Conservation (phyloP, 2,888 invertebrate genomes). For the Thera obeliscata region DNA sequence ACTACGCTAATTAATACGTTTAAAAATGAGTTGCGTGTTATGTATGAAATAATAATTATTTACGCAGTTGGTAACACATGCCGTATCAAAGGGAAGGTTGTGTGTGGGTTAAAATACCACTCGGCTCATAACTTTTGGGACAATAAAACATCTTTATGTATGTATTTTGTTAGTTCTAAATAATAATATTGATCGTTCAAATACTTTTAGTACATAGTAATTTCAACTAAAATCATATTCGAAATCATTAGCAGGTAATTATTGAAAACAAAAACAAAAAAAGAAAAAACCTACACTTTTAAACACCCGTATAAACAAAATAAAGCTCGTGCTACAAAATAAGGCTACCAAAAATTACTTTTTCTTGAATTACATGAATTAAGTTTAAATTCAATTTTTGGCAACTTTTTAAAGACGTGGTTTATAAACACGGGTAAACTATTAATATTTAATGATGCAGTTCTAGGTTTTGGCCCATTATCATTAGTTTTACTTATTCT, state of each 20-base stretch:
- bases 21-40: too few relatives aligned
- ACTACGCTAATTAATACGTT: too few relatives aligned
- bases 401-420: background rate
- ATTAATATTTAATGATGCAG: conserved; percentile 7
- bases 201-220: too few relatives aligned
- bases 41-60: too few relatives aligned
- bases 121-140: too few relatives aligned
- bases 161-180: too few relatives aligned
- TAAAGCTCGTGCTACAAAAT: background rate
- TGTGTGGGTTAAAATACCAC: too few relatives aligned
- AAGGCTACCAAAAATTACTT: background rate
- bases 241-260: background rate
- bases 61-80: too few relatives aligned
- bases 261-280: background rate
- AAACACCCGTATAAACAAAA: background rate
- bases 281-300: background rate
- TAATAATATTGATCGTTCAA: too few relatives aligned
- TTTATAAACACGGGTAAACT: background rate
- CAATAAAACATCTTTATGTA: too few relatives aligned
- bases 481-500: conserved; percentile 12
- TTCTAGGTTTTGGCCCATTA: conserved; percentile 24
- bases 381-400: background rate
- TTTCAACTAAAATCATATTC: background rate
- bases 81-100: too few relatives aligned
- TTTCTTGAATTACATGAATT: background rate